phyloP scores from a whole-genome alignment of 35 echinoderm and acorn worm genomes.

The Diadema setosum region DNA sequence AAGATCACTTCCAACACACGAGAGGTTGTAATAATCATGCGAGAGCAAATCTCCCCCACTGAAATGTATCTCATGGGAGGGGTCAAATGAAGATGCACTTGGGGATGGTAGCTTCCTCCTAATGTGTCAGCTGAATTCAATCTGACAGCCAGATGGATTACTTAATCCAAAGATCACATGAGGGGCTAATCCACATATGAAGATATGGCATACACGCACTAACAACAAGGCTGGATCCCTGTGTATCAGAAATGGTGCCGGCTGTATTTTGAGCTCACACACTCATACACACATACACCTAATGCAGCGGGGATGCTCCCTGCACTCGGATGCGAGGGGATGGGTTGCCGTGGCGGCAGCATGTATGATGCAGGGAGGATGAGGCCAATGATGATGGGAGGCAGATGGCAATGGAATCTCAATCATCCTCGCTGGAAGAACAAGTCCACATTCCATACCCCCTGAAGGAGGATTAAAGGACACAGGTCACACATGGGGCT shows the following conservation, averaged over 20 bases:
- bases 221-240: neutral
- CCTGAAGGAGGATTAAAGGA: neutral
- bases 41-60: no score
- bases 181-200: neutral
- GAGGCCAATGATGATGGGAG: neutral
- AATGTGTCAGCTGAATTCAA: no score
- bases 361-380: constrained; percentile 1
- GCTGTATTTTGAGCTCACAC: no score
- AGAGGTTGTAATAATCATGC: no score
- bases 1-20: no score
- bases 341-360: neutral
- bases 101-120: no score
- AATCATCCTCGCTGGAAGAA: neutral
- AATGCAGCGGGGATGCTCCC: neutral
- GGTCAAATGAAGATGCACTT: no score
- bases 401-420: constrained; percentile 7
- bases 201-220: neutral
- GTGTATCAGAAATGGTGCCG: neutral
- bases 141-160: neutral
- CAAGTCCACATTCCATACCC: neutral
- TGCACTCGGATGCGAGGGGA: neutral
- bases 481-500: neutral
- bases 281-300: no score
- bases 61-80: no score
- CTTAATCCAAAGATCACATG: neutral